Evolutionary conservation across 1,140 invertebrate species (phyloP).

Genomic region (Pararge aegeria): DNA sequence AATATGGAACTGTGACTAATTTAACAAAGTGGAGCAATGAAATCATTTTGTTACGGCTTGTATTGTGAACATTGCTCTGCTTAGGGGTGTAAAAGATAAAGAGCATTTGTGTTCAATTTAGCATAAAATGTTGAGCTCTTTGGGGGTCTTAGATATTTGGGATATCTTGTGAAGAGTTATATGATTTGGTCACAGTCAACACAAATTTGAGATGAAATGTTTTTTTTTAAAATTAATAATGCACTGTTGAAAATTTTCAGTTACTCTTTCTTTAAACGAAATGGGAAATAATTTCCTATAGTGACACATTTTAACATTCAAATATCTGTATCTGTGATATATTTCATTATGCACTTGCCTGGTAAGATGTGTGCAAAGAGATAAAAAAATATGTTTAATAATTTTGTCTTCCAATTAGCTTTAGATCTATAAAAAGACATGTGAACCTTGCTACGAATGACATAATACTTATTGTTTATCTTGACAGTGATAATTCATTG

Average conservation of each 20-base stretch:
- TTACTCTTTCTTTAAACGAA: not conserved
- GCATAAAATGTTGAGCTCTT: conserved; percentile 51
- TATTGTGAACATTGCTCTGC: conserved; percentile 55
- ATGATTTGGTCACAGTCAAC: conserved; percentile 40
- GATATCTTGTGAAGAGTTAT: conserved; percentile 75
- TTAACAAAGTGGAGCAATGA: conserved; percentile 59
- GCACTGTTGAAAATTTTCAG: not conserved
- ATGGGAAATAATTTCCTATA: not conserved
- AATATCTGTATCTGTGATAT: conserved; percentile 47
- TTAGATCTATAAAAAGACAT: conserved; percentile 21
- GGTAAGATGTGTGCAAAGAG: conserved; percentile 23
- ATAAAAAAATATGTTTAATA: conserved; percentile 12
- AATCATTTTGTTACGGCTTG: conserved; percentile 61
- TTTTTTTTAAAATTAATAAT: not conserved
- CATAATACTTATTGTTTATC: conserved; percentile 18
- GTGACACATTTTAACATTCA: conserved; percentile 4
- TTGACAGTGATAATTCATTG: conserved; percentile 36
- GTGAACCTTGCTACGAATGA: conserved; percentile 9
- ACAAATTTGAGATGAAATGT: not conserved
- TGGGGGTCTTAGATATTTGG: conserved; percentile 54
- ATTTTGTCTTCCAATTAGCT: conserved; percentile 43
- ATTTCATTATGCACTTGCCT: conserved; percentile 34
- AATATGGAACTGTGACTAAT: conserved; percentile 49
- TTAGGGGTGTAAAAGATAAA: conserved; percentile 49
- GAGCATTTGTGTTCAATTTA: conserved; percentile 53